phyloP scores from a whole-genome alignment of 2,888 invertebrate species.

The Flexamia atlantica region DNA sequence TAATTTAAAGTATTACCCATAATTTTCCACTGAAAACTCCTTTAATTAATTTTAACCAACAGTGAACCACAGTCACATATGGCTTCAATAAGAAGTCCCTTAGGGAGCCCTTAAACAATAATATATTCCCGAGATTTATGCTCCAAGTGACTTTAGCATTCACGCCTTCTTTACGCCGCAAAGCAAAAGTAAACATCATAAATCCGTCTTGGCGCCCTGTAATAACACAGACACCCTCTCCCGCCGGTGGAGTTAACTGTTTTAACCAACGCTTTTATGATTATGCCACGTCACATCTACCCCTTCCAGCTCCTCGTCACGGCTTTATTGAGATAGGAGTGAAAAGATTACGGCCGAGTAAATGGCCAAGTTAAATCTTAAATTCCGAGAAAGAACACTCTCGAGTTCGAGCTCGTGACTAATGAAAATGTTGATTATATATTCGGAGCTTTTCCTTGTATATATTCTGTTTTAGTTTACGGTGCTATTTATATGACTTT shows the following conservation, averaged over 20 bases:
- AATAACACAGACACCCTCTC: slow-evolving; percentile 50
- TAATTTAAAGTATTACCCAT: no score
- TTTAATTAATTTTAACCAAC: no score
- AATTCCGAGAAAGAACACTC: no score
- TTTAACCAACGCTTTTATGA: slow-evolving; percentile 55
- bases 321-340: slow-evolving; percentile 34
- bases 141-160: slow-evolving; percentile 51
- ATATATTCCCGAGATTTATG: slow-evolving; percentile 48
- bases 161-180: slow-evolving; percentile 56
- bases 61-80: not conserved
- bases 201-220: slow-evolving; percentile 38
- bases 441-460: no score
- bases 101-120: slow-evolving; percentile 15
- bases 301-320: not conserved
- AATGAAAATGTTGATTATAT: no score
- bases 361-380: not conserved
- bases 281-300: slow-evolving; percentile 51
- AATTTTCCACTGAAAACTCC: no score
- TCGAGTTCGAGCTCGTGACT: no score
- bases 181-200: slow-evolving; percentile 57
- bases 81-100: not conserved
- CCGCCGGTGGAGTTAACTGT: slow-evolving; percentile 40
- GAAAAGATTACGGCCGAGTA: slow-evolving; percentile 15
- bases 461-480: no score
- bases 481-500: no score